Evolutionary conservation across 2,888 invertebrate genomes (phyloP).

Genomic region (Andrena dorsata): DNA sequence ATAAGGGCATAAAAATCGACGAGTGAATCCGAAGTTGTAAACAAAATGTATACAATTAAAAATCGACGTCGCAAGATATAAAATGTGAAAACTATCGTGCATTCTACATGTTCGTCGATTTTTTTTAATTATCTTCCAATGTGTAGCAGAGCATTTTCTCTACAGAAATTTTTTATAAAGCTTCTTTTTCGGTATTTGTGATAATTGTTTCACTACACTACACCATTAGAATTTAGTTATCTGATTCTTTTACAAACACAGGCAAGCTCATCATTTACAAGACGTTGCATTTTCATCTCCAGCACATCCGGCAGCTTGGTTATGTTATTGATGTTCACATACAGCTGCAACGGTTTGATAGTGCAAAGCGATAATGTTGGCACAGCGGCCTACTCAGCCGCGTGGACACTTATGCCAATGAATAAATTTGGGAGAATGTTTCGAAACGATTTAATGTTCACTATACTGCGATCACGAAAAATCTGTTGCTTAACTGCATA

Average conservation of each 20-base stretch:
- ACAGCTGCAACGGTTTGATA: constrained; percentile 61
- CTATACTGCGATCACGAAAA: constrained; percentile 58
- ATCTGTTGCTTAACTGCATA: constrained; percentile 65
- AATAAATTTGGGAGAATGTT: constrained; percentile 46
- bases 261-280: background rate
- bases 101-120: no score
- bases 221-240: no score
- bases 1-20: no score
- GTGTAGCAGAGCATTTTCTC: no score
- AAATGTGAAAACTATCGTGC: no score
- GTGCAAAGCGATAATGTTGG: constrained; percentile 39
- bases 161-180: no score
- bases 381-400: constrained; percentile 12
- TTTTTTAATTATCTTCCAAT: no score
- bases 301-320: background rate
- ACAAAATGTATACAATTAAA: no score
- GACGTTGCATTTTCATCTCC: background rate
- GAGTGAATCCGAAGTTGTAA: no score
- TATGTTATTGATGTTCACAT: constrained; percentile 51
- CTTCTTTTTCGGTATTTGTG: no score
- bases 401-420: constrained; percentile 50
- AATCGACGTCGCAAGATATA: no score
- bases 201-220: no score
- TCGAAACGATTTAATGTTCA: constrained; percentile 46
- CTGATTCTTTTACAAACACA: background rate